Conservation (phyloP, 2,888 invertebrate genomes). For the Eristalis pertinax region DNA sequence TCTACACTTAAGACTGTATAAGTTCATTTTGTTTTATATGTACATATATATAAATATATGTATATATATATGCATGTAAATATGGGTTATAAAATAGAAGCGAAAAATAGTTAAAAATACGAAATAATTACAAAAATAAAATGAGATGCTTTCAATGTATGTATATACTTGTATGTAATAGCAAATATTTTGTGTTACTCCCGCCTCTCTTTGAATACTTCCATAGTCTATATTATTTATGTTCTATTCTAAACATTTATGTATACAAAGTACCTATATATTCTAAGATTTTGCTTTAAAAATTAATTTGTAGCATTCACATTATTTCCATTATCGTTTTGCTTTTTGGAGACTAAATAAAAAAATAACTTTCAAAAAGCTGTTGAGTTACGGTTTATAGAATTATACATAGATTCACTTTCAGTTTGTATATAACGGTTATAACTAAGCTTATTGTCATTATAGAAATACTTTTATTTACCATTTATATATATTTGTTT, state of each 20-base stretch:
- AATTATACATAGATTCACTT: conserved; percentile 20
- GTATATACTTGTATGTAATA: background rate
- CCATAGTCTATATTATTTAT: conserved; percentile 20
- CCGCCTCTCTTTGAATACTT: background rate
- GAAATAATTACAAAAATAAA: conserved; percentile 39
- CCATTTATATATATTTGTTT: conserved; percentile 20
- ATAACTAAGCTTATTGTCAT: conserved; percentile 71
- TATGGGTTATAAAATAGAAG: conserved; percentile 47
- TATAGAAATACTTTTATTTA: conserved; percentile 63
- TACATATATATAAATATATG: conserved; percentile 29
- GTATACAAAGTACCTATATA: conserved; percentile 15
- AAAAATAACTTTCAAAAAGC: conserved; percentile 23
- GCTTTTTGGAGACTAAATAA: background rate
- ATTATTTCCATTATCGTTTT: background rate
- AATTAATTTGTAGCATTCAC: conserved; percentile 39
- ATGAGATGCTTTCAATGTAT: conserved; percentile 36
- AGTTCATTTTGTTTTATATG: conserved; percentile 12
- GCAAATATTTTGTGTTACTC: conserved; percentile 26
- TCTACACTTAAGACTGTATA: conserved; percentile 49
- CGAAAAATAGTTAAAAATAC: conserved; percentile 27
- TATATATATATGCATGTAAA: conserved; percentile 3
- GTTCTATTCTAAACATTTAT: conserved; percentile 31
- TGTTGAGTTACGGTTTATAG: conserved; percentile 18
- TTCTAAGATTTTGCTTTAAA: conserved; percentile 12
- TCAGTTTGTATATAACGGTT: conserved; percentile 44